Conservation (phyloP, 2,888 invertebrate species). For the Drosophila hamatofila region DNA sequence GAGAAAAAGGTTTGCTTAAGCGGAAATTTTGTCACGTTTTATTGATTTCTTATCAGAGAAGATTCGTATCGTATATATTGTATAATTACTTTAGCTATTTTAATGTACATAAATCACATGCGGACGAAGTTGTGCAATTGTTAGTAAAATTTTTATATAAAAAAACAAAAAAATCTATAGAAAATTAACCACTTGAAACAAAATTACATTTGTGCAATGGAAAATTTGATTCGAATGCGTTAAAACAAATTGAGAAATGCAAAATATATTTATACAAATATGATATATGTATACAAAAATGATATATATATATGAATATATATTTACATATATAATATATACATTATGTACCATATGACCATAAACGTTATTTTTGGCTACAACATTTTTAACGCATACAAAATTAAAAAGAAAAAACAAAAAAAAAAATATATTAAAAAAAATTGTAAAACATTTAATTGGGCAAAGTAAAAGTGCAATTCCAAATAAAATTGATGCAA, state of each 20-base stretch:
- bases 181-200: slow-evolving; percentile 46
- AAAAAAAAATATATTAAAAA: slow-evolving; percentile 54
- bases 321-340: slow-evolving; percentile 22
- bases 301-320: slow-evolving; percentile 41
- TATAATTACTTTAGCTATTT: slow-evolving; percentile 46
- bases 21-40: slow-evolving; percentile 44
- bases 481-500: slow-evolving; percentile 75
- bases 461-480: slow-evolving; percentile 73
- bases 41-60: slow-evolving; percentile 56
- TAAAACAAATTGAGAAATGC: slow-evolving; percentile 37
- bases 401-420: slow-evolving; percentile 49
- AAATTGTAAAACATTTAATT: slow-evolving; percentile 73
- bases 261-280: slow-evolving; percentile 54
- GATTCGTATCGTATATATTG: slow-evolving; percentile 29
- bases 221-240: slow-evolving; percentile 49
- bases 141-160: slow-evolving; percentile 68
- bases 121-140: slow-evolving; percentile 77
- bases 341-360: slow-evolving; percentile 38
- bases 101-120: slow-evolving; percentile 64
- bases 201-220: slow-evolving; percentile 63
- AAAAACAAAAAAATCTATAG: slow-evolving; percentile 33
- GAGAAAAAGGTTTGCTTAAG: slow-evolving; percentile 59
- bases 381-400: slow-evolving; percentile 59
- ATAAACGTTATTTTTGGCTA: slow-evolving; percentile 69
- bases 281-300: slow-evolving; percentile 31